Evolutionary conservation across 2,113 vertebrate genomes (phyloP).

Genomic region (Rhabdomys dilectus): DNA sequence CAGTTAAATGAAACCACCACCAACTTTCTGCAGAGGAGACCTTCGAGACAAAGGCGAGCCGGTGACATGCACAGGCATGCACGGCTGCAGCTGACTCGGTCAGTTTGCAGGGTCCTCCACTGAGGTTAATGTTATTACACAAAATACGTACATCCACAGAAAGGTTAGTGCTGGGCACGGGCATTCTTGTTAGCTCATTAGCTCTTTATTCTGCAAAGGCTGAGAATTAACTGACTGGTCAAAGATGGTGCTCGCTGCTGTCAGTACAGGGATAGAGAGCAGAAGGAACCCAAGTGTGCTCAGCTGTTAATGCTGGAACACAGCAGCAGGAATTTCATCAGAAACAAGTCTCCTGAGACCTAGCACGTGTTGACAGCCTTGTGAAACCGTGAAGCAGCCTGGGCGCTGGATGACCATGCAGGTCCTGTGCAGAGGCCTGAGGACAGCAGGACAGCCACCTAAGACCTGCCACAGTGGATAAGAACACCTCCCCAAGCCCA

Average conservation of each 20-base stretch:
- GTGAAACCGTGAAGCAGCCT: not conserved
- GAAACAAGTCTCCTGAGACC: not conserved
- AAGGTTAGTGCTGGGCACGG: slow-evolving; percentile 56
- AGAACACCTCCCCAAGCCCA: not conserved
- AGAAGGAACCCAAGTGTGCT: slow-evolving; percentile 53
- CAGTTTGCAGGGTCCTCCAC: not conserved
- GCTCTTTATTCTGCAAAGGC: slow-evolving; percentile 58
- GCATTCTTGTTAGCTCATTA: slow-evolving; percentile 25
- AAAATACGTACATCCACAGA: not conserved
- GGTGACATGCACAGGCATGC: not conserved
- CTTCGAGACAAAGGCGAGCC: not conserved
- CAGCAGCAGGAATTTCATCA: not conserved
- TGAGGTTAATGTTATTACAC: slow-evolving; percentile 9
- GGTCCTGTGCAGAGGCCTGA: not conserved
- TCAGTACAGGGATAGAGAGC: slow-evolving; percentile 68
- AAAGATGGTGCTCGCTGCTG: slow-evolving; percentile 48
- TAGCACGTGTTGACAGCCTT: not conserved
- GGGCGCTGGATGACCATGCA: not conserved
- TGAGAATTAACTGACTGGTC: slow-evolving; percentile 68
- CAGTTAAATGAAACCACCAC: not conserved
- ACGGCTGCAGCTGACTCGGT: not conserved
- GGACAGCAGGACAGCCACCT: not conserved
- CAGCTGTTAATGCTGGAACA: not conserved
- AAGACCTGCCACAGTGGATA: not conserved
- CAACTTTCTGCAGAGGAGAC: not conserved